Base-by-base conservation (phyloP, 1,140 invertebrate species). In the Telenomus remus region DNA sequence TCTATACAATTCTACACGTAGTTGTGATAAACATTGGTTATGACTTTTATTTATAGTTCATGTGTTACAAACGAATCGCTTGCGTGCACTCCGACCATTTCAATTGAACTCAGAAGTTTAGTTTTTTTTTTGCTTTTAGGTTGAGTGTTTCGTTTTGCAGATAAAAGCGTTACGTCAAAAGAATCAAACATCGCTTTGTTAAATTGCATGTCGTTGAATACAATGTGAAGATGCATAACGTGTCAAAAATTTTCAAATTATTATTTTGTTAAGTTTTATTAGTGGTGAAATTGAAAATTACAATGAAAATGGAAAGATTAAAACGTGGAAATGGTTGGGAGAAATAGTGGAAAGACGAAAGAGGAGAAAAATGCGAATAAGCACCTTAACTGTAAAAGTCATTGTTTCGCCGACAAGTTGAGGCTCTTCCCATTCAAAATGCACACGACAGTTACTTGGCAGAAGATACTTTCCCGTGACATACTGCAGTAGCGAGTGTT, bases 391-490 rank as follows among this genome's bases (percentile, higher is more conserved):
- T 55, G 92, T 94, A 85, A 97, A 97, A 80, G 94, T 95, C 90
- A 96, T 94, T 4, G 95, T 96, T 83, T 94, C 94, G 9, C 96
- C 96, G 0, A 98, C 96, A 9, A 92, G 88, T 65, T 94, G 91
- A 11, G 95, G 95, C 84, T 97, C 95, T 51, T 92, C 90, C 96
- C 96, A 98, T 76, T 96, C 93, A 84, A 93, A 94, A 69, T 90
- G 89, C 47, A 96, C 94, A 80, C 92, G 93, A 85, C 95, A 97
- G 83, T 95, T 96, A 54, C 94, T 92, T 14, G 96, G 94, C 49
- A 95, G 90, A 34, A 97, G 89, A 89, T 97, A 97, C 85, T 96
- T 96, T 43, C 95, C 95, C 34, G 95, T 96, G 50, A 97, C 95
- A 85, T 96, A 96, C 82, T 96, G 95, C 55, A 97, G 90, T 61